Evolutionary conservation across 1,140 invertebrate genomes (phyloP), one percentile per base, ranked within the genome.

Genomic region (Tenebrio molitor): DNA sequence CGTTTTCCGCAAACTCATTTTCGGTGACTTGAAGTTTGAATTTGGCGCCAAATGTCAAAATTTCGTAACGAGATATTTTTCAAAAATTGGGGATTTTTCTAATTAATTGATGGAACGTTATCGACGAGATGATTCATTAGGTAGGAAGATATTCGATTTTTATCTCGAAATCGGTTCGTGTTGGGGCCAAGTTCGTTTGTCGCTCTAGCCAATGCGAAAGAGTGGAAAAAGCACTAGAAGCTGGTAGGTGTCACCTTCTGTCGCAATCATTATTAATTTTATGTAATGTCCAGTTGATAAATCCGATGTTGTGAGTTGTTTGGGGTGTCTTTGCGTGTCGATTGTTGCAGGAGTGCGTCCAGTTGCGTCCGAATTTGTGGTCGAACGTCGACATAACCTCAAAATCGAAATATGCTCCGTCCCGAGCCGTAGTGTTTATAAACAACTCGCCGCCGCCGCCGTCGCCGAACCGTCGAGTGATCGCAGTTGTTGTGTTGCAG

Each of bases 201-300:
- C 15, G 50, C 23, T 12, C 21, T 17, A 19, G 62, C 33, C 34
- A 65, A 65, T 65, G 62, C 39, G 33, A 65, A 65, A 65, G 62
- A 16, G 29, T 42, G 62, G 33, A 42, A 65, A 65, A 65, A 65
- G 62, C 8, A 65, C 39, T 65, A 65, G 39, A 67, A 44, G 21
- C 41, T 46, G 65, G 65, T 68, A 68, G 41, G 65, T 68, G 39
- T 68, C 65, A 68, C 65, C 65, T 68, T 68, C 65, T 68, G 41
- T 68, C 44, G 41, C 41, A 68, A 68, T 68, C 65, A 10, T 29
- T 68, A 29, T 29, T 68, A 29, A 42, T 65, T 65, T 65, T 42
- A 29, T 58, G 19, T 29, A 58, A 58, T 23, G 15, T 29, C 50
- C 8, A 29, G 29, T 8, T 29, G 50, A 58, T 58, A 58, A 58